Conservation (phyloP, 2,797 vertebrate species). For the Florisuga fusca region DNA sequence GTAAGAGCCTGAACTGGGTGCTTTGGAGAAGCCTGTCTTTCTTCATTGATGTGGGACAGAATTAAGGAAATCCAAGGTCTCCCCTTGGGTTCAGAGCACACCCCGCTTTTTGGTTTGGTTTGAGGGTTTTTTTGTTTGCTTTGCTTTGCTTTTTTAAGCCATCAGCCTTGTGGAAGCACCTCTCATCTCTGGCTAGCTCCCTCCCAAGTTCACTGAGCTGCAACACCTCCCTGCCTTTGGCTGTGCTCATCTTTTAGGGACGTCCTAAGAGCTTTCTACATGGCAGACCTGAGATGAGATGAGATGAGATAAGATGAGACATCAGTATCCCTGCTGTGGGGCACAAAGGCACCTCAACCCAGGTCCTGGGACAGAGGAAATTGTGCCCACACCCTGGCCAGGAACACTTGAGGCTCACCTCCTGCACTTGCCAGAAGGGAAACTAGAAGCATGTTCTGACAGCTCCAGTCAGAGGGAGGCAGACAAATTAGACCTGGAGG, state of each 20-base stretch:
- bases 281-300: neutral
- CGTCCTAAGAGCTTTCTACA: neutral
- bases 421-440: neutral
- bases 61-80: neutral
- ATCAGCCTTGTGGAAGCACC: neutral
- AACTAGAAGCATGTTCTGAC: neutral
- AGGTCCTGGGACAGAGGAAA: neutral
- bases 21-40: neutral
- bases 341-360: neutral
- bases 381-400: neutral
- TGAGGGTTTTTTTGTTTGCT: too few species aligned
- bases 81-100: neutral
- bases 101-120: neutral
- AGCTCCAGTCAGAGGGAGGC: neutral
- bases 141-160: neutral
- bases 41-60: neutral
- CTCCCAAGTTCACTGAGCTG: neutral
- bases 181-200: neutral
- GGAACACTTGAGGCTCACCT: fast-evolving
- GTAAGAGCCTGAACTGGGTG: neutral
- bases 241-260: neutral
- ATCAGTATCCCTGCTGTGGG: neutral
- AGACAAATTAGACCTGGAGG: neutral
- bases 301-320: neutral
- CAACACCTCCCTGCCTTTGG: neutral